Evolutionary conservation across 2,113 vertebrate genomes (phyloP).

Genomic region (Amphiprion ocellaris): DNA sequence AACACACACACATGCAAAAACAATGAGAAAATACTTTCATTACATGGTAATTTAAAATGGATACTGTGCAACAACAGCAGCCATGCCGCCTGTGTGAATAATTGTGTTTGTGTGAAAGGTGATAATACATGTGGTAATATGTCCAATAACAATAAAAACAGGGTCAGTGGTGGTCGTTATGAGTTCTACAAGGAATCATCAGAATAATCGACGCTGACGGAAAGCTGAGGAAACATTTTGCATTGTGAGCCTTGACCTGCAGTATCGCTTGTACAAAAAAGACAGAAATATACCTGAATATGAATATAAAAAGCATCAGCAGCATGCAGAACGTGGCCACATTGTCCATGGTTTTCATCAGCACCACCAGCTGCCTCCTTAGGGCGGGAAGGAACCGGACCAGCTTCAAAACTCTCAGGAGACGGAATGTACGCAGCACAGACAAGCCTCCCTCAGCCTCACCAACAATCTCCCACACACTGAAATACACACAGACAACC

Average conservation of each 20-base stretch:
- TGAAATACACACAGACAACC: slow-evolving; percentile 64
- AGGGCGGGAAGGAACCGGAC: slow-evolving; percentile 94
- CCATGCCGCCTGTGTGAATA: slow-evolving; percentile 1
- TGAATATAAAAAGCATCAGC: slow-evolving; percentile 97
- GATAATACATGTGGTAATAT: slow-evolving; percentile 26
- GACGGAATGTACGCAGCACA: slow-evolving; percentile 91
- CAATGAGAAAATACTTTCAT: slow-evolving; percentile 45
- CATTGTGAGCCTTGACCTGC: neutral
- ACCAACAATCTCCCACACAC: slow-evolving; percentile 95
- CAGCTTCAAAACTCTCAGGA: slow-evolving; percentile 93
- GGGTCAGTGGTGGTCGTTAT: slow-evolving; percentile 1
- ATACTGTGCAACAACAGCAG: slow-evolving; percentile 5
- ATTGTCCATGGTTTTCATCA: slow-evolving; percentile 98
- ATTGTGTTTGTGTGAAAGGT: slow-evolving; percentile 12
- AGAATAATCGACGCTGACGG: slow-evolving; percentile 15
- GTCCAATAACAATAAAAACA: neutral
- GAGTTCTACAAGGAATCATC: slow-evolving; percentile 4
- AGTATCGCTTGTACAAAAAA: neutral
- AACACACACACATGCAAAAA: slow-evolving; percentile 51
- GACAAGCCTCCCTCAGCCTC: slow-evolving; percentile 93
- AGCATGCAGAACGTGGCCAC: slow-evolving; percentile 97
- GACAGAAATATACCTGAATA: slow-evolving; percentile 89
- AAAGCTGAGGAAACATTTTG: neutral
- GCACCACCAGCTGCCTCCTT: slow-evolving; percentile 93
- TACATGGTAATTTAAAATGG: slow-evolving; percentile 26